A percentile compares a stretch with the other conserved stretches of the same genome.
Evolutionary conservation across 2,888 invertebrate species (phyloP).

Genomic region (Eilema depressum): DNA sequence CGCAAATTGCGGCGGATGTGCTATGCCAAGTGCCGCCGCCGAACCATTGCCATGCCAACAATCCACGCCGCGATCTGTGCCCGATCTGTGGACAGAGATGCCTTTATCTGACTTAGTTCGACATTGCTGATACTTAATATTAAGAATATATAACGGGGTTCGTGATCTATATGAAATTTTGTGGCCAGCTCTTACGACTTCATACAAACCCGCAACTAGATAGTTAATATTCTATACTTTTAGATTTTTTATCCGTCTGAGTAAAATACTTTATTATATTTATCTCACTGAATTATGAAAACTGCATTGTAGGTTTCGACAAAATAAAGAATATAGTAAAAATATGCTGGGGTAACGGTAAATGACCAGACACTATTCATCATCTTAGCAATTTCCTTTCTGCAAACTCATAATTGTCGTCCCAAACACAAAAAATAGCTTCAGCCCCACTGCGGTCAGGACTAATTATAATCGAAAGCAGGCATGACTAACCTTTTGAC

Average conservation of each 20-base stretch:
- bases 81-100: neutral
- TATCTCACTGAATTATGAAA: neutral
- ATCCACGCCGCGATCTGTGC: neutral
- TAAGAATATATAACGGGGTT: neutral
- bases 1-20: conserved; percentile 3
- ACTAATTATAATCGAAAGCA: neutral
- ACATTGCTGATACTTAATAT: neutral
- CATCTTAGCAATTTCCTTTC: neutral
- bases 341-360: neutral
- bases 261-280: neutral
- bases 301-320: neutral
- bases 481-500: neutral
- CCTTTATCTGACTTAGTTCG: neutral
- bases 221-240: too few relatives aligned
- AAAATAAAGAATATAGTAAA: neutral
- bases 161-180: neutral
- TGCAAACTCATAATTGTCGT: neutral
- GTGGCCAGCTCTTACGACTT: neutral
- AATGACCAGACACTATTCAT: neutral
- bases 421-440: neutral
- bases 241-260: neutral
- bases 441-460: neutral
- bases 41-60: neutral
- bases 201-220: too few relatives aligned
- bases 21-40: conserved; percentile 1